These are phyloP conservation scores for Pongo pygmaeus DNA, from an alignment of 2,113 vertebrate genomes.

Conservation along the genomic window DNA sequence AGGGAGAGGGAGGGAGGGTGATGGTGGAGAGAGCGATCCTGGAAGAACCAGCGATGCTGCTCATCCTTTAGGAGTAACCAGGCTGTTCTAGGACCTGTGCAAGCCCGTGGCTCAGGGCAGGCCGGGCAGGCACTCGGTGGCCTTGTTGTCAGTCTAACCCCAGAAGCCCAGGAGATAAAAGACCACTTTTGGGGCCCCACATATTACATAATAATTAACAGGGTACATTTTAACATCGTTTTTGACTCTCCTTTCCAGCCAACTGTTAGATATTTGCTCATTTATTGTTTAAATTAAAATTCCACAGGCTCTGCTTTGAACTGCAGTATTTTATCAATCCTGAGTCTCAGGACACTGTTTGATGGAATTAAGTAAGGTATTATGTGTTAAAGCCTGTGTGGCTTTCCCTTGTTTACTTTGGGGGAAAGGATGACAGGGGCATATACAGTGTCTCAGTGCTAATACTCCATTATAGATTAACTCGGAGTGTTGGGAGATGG, in stretches of 20 bases:
- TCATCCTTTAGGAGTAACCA: not conserved
- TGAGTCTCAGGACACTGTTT: not conserved
- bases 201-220: not conserved
- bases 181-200: not conserved
- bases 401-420: slow-evolving; percentile 39
- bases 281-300: slow-evolving; percentile 64
- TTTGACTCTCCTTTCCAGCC: not conserved
- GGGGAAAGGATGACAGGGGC: slow-evolving; percentile 8
- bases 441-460: not conserved
- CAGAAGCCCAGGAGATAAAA: not conserved
- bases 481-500: not conserved
- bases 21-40: not conserved
- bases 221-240: not conserved
- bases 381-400: slow-evolving; percentile 45
- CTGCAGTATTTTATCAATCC: slow-evolving; percentile 28
- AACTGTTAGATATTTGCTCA: not conserved
- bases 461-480: slow-evolving; percentile 58
- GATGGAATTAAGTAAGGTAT: slow-evolving; percentile 56
- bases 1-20: not conserved
- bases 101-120: not conserved
- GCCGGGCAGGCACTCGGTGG: too few species aligned
- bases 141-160: not conserved
- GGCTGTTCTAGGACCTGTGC: not conserved
- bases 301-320: slow-evolving; percentile 37
- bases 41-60: not conserved